Conservation (phyloP, 2,888 invertebrate species). For the Clusia tigrina region DNA sequence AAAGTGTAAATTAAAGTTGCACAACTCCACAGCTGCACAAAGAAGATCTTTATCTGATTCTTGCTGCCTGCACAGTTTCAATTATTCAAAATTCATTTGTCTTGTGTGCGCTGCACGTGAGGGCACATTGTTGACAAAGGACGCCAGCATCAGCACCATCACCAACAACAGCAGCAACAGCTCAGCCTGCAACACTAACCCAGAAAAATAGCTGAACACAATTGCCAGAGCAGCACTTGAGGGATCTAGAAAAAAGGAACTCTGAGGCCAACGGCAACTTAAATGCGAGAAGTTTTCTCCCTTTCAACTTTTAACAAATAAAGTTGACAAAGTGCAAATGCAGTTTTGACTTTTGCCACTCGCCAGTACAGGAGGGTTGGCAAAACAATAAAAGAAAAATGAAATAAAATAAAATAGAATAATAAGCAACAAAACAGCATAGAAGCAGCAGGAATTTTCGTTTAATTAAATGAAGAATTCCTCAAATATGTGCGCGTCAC, state of each 20-base stretch:
- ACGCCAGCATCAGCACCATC: neutral
- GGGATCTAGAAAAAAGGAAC: neutral
- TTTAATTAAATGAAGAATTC: slow-evolving; percentile 1
- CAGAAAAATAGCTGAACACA: neutral
- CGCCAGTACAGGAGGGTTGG: neutral
- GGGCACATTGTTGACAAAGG: neutral
- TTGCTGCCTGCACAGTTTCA: too few relatives aligned
- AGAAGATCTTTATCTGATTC: too few relatives aligned
- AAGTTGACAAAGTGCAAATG: slow-evolving; percentile 9
- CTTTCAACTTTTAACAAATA: neutral
- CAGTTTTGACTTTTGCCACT: slow-evolving; percentile 1
- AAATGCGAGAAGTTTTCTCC: neutral
- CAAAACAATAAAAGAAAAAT: neutral
- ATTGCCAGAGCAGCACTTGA: slow-evolving; percentile 7
- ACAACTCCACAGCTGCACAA: too few relatives aligned
- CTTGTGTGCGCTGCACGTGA: neutral
- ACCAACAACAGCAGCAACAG: slow-evolving; percentile 1
- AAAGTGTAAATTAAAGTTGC: too few relatives aligned
- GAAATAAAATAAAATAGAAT: neutral
- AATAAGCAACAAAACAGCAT: neutral
- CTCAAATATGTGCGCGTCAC: neutral
- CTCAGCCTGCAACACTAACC: neutral
- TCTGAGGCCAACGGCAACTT: neutral
- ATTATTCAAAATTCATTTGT: neutral
- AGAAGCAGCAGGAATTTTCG: neutral